Percentiles rank a stretch among this genome's conserved stretches.
Evolutionary conservation across 1,140 invertebrate species (phyloP).

Genomic region (Phenacoccus solenopsis): DNA sequence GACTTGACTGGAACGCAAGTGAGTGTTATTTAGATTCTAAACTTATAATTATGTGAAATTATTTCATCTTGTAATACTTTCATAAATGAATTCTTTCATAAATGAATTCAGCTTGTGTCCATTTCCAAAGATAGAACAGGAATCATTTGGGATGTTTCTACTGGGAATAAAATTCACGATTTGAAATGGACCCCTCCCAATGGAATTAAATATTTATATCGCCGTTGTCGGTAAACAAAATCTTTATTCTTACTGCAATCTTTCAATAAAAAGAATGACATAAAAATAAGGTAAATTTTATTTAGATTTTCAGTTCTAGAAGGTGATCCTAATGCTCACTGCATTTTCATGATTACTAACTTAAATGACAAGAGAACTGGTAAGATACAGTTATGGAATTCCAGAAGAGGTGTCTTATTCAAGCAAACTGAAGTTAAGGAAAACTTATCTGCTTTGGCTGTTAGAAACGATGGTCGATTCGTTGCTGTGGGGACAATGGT

Average conservation of each 20-base stretch:
- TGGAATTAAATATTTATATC: slow-evolving; percentile 29
- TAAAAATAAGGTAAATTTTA: slow-evolving; percentile 18
- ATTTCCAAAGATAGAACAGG: slow-evolving; percentile 77
- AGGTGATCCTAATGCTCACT: slow-evolving; percentile 45
- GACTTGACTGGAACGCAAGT: slow-evolving; percentile 57
- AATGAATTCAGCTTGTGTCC: slow-evolving; percentile 48
- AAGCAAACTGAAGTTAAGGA: slow-evolving; percentile 49
- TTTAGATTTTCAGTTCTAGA: slow-evolving; percentile 56
- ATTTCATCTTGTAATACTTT: no score
- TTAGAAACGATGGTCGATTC: slow-evolving; percentile 81
- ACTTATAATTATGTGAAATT: no score
- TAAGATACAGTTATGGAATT: slow-evolving; percentile 56
- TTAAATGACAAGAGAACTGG: slow-evolving; percentile 46
- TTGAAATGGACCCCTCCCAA: slow-evolving; percentile 53
- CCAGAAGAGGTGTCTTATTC: slow-evolving; percentile 39
- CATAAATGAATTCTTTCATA: background rate
- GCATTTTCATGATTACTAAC: slow-evolving; percentile 72
- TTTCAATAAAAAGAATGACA: no score
- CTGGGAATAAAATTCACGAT: slow-evolving; percentile 47
- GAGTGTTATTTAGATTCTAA: slow-evolving; percentile 23
- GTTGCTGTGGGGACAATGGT: slow-evolving; percentile 87
- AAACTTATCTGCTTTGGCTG: slow-evolving; percentile 69
- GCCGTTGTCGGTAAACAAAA: slow-evolving; percentile 28
- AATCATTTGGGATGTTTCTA: slow-evolving; percentile 59
- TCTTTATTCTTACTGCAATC: slow-evolving; percentile 22